These are phyloP conservation scores for Dreissena rostriformis DNA, from an alignment of 1,140 invertebrate species.

Conservation along the genomic window DNA sequence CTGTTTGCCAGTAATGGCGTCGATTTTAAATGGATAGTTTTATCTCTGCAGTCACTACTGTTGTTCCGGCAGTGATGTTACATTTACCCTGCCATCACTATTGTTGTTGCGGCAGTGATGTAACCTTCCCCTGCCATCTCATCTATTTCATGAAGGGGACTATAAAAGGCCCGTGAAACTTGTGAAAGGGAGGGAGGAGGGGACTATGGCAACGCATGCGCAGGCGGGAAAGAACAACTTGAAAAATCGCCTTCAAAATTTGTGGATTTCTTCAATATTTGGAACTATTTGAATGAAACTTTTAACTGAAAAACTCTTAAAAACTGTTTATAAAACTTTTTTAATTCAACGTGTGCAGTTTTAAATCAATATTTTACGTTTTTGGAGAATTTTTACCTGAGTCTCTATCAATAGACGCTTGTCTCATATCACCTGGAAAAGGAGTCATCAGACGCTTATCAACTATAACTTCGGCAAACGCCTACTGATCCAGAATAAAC, in stretches of 20 bases:
- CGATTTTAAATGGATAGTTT: too few relatives aligned
- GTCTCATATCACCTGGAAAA: not conserved
- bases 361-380: not conserved
- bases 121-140: too few relatives aligned
- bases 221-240: not conserved
- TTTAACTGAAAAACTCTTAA: not conserved
- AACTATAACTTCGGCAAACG: too few relatives aligned
- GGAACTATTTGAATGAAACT: slow-evolving; percentile 1
- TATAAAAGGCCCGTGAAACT: too few relatives aligned
- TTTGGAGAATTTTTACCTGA: not conserved
- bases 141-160: too few relatives aligned
- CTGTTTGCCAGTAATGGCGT: too few relatives aligned
- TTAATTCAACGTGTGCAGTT: not conserved
- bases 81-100: too few relatives aligned
- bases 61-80: too few relatives aligned
- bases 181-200: too few relatives aligned
- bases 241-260: not conserved
- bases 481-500: not conserved
- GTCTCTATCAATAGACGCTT: not conserved
- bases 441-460: too few relatives aligned
- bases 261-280: not conserved
- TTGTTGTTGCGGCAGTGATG: too few relatives aligned
- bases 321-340: not conserved
- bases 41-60: too few relatives aligned
- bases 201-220: not conserved